Conservation (phyloP, 2,888 invertebrate genomes). For the Epirrhoe alternata region DNA sequence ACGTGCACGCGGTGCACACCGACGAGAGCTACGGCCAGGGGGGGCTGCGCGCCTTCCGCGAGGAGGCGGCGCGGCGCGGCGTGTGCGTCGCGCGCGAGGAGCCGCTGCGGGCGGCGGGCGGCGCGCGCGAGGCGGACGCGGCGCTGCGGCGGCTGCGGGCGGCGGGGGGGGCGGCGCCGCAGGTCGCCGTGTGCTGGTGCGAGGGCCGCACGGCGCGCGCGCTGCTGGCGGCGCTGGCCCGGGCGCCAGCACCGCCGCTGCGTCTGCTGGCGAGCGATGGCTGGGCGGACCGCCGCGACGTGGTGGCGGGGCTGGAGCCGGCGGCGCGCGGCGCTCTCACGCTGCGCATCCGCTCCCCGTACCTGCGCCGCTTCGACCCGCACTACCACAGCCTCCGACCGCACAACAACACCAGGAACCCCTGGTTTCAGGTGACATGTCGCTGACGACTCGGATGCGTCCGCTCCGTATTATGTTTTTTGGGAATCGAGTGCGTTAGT, state of each 20-base stretch:
- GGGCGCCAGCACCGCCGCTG: constrained; percentile 71
- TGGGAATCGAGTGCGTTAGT: no score
- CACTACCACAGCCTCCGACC: constrained; percentile 89
- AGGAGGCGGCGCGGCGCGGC: constrained; percentile 86
- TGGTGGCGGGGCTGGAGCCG: constrained; percentile 87
- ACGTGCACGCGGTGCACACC: constrained; percentile 89
- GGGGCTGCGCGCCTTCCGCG: constrained; percentile 90
- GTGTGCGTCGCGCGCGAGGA: constrained; percentile 89
- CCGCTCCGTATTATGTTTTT: no score
- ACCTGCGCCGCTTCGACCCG: constrained; percentile 86
- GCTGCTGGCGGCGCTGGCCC: constrained; percentile 85
- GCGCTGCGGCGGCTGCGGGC: constrained; percentile 76
- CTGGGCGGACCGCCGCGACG: constrained; percentile 91
- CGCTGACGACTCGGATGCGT: no score
- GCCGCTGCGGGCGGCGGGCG: constrained; percentile 56
- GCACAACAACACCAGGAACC: constrained; percentile 87
- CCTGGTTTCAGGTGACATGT: constrained; percentile 85
- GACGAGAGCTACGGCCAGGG: constrained; percentile 92
- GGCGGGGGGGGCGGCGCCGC: constrained; percentile 55
- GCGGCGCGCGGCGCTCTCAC: constrained; percentile 90
- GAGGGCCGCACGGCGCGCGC: constrained; percentile 89
- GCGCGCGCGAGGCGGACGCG: constrained; percentile 49
- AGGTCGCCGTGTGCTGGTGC: constrained; percentile 91
- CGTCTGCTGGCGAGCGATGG: constrained; percentile 89
- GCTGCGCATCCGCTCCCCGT: constrained; percentile 90